A percentile compares a stretch with the other conserved stretches of the same genome.
phyloP scores from a whole-genome alignment of 2,888 invertebrate species.

The Heliconius ethilla region DNA sequence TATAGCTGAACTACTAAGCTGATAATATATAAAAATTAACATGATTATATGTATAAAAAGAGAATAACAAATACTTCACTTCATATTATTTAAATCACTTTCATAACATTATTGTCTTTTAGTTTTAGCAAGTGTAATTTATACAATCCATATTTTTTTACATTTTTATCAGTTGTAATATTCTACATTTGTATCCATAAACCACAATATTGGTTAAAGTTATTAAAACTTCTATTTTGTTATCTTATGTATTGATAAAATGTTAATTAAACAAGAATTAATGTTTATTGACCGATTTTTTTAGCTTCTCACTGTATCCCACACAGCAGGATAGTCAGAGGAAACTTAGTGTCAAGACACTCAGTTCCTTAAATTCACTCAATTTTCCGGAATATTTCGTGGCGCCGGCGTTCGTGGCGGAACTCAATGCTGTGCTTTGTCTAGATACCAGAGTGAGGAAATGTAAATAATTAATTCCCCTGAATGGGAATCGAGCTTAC shows the following conservation, averaged over 20 bases:
- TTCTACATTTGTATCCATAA: neutral
- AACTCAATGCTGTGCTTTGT: no score
- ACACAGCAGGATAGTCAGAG: neutral
- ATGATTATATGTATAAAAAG: neutral
- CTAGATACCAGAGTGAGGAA: neutral
- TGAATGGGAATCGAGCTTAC: neutral
- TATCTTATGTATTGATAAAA: conserved; percentile 13
- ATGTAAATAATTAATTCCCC: neutral
- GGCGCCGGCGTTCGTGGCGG: no score
- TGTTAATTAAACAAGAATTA: neutral
- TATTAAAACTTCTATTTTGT: neutral
- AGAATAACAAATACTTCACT: neutral
- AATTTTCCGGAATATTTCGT: no score
- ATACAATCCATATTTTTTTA: neutral
- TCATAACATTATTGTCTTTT: neutral
- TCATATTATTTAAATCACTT: neutral
- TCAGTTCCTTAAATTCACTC: no score
- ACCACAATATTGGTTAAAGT: neutral
- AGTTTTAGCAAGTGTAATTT: neutral
- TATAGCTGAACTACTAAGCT: neutral
- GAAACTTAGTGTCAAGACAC: neutral
- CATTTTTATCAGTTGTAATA: neutral
- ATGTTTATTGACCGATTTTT: neutral
- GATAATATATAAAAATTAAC: neutral
- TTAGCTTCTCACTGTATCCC: neutral